Percentiles rank a stretch among this genome's conserved stretches.
phyloP scores from a whole-genome alignment of 2,888 invertebrate genomes.

The Euclidia mi region DNA sequence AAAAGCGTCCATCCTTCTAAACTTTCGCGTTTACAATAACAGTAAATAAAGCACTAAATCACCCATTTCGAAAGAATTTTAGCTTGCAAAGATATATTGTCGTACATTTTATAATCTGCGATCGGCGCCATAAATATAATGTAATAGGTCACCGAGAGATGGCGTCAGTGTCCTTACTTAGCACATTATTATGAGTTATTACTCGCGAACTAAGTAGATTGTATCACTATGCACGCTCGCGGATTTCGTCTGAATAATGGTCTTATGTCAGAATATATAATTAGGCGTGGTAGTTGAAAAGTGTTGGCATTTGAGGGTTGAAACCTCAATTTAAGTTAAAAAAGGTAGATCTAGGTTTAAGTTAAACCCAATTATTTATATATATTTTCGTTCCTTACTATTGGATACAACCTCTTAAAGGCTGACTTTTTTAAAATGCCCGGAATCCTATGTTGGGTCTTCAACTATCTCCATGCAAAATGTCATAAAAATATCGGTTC shows the following conservation, averaged over 20 bases:
- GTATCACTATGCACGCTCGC: conserved; percentile 32
- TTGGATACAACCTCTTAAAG: too few species aligned
- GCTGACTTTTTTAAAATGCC: too few species aligned
- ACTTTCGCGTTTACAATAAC: too few species aligned
- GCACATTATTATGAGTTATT: conserved; percentile 62
- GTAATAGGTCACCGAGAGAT: conserved; percentile 43
- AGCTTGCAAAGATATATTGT: conserved; percentile 58
- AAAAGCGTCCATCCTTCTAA: too few species aligned
- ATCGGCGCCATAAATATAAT: conserved; percentile 55
- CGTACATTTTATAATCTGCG: conserved; percentile 57
- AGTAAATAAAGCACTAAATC: neutral
- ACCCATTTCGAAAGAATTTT: conserved; percentile 32
- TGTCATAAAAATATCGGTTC: too few species aligned
- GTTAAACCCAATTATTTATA: too few species aligned
- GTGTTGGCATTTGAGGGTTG: too few species aligned
- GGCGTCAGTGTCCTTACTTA: conserved; percentile 60
- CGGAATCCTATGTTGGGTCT: too few species aligned
- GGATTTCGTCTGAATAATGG: conserved; percentile 22
- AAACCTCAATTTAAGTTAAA: too few species aligned
- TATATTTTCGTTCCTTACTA: too few species aligned
- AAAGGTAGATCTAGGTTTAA: too few species aligned
- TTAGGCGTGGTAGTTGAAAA: conserved; percentile 17
- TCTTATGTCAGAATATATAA: conserved; percentile 37
- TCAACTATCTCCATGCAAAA: too few species aligned
- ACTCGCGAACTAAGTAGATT: conserved; percentile 51